Conservation (phyloP, 1,140 invertebrate species). For the Mamestra configurata region DNA sequence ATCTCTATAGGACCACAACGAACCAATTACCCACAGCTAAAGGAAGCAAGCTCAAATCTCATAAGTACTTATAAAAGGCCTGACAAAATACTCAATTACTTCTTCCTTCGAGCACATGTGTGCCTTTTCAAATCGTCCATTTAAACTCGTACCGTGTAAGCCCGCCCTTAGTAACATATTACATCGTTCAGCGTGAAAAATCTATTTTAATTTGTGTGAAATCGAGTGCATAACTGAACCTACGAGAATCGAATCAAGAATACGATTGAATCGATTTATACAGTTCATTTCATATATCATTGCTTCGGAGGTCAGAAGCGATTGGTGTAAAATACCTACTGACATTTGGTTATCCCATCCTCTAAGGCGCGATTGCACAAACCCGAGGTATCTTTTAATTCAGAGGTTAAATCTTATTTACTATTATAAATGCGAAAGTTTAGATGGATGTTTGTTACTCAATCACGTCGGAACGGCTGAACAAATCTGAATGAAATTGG, state of each 20-base stretch:
- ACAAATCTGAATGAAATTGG: too few relatives aligned
- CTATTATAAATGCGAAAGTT: too few relatives aligned
- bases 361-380: too few relatives aligned
- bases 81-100: not conserved
- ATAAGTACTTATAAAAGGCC: not conserved
- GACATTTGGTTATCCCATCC: not conserved
- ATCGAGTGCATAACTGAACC: slow-evolving; percentile 41
- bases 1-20: too few relatives aligned
- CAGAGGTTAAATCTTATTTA: too few relatives aligned
- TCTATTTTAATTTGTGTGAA: slow-evolving; percentile 48
- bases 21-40: not conserved
- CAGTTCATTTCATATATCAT: slow-evolving; percentile 30
- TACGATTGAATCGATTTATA: slow-evolving; percentile 41
- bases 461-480: too few relatives aligned
- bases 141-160: slow-evolving; percentile 6
- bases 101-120: not conserved
- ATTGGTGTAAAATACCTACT: not conserved
- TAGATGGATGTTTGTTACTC: too few relatives aligned
- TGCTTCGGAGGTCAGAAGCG: slow-evolving; percentile 22
- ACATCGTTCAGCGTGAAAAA: slow-evolving; percentile 41
- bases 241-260: slow-evolving; percentile 39
- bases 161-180: slow-evolving; percentile 30
- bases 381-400: too few relatives aligned
- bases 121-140: not conserved
- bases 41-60: not conserved